Conservation (phyloP, 2,888 invertebrate species). For the Dynastes maya region DNA sequence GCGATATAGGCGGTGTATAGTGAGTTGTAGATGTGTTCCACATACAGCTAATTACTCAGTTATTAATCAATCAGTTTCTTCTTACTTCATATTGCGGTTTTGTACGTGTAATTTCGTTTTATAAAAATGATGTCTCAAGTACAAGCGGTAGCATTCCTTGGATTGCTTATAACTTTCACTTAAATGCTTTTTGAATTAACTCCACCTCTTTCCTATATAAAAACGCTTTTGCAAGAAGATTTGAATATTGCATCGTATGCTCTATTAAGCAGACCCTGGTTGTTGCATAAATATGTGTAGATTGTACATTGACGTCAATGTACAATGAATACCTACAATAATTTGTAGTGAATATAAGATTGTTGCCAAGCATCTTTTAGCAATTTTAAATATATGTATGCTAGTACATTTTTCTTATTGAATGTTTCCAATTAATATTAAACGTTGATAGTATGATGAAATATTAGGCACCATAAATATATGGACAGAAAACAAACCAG, state of each 20-base stretch:
- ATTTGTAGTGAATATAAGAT: neutral
- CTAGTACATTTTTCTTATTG: too few relatives aligned
- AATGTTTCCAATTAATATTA: too few relatives aligned
- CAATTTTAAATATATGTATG: too few relatives aligned
- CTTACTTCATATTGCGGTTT: slow-evolving; percentile 1
- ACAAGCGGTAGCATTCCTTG: slow-evolving; percentile 2
- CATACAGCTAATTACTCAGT: neutral
- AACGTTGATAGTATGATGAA: too few relatives aligned
- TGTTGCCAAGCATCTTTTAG: neutral
- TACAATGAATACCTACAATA: neutral
- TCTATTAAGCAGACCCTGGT: slow-evolving; percentile 8
- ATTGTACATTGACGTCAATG: neutral
- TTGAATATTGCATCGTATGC: slow-evolving; percentile 10
- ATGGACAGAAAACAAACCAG: too few relatives aligned
- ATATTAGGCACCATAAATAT: too few relatives aligned
- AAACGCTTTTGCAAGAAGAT: slow-evolving; percentile 29
- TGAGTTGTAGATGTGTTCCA: too few relatives aligned
- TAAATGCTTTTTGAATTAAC: neutral
- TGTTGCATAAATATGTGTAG: slow-evolving; percentile 16
- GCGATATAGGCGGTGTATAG: too few relatives aligned
- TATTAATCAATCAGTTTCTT: neutral
- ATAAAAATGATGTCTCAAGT: neutral
- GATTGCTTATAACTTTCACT: slow-evolving; percentile 7
- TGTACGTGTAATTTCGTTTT: neutral
- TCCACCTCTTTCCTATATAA: neutral